Evolutionary conservation across 2,113 vertebrate species (phyloP), one percentile per base, ranked within the genome.

Genomic region (Axis porcinus): DNA sequence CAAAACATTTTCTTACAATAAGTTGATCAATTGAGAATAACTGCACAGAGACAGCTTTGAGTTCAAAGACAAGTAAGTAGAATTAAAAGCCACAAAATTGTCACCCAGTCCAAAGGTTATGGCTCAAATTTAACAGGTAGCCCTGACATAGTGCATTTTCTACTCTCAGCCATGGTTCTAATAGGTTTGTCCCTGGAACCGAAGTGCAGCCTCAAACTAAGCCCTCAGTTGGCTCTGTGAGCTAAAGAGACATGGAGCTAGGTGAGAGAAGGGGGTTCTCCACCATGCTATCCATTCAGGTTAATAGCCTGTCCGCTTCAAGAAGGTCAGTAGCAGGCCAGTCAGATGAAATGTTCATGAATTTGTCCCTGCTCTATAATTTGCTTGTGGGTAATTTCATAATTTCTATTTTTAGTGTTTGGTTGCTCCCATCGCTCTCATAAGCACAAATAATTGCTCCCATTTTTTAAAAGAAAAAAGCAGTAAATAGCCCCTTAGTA

Each of bases 401-500:
- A 82, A 97, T 98, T 98, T 97, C 98, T 98, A 85, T 98, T 98
- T 98, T 98, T 97, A 98, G 95, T 94, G 86, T n/a, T 50, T 96
- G 98, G 90, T 97, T 97, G 86, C 74, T 97, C 98, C 98, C 97
- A 94, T 97, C 27, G 79, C 97, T 98, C 97, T 98, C 98, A 92
- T 98, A 98, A 98, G 96, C 64, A 86, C 97, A 98, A 99, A 98
- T 98, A 98, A 99, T 98, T 99, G 92, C 93, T 98, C 83, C 93
- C 84, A 98, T 98, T 99, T 99, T 99, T 98, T 96, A 97, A 98
- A 96, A 98, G 97, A 97, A 97, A 95, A 96, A 98, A 98, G 79
- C 92, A 98, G 87, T 93, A 96, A 97, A 98, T 96, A 98, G 97
- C 47, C 96, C 67, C 33, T 98, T 97, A 97, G 96, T 98, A 99